Percentiles rank a stretch among this genome's conserved stretches.
phyloP scores from a whole-genome alignment of 2,113 vertebrate species.

The human region DNA sequence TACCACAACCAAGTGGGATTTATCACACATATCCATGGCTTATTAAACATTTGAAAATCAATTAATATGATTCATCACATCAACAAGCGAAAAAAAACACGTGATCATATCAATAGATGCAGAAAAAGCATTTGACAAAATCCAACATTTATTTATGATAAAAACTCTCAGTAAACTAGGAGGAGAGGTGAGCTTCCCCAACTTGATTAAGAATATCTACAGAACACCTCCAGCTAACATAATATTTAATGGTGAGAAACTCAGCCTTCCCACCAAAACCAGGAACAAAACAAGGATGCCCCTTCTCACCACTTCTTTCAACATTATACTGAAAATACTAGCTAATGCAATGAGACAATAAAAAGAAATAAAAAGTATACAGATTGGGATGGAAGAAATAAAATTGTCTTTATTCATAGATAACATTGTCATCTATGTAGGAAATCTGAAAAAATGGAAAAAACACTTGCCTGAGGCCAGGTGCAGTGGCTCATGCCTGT shows the following conservation, averaged over 20 bases:
- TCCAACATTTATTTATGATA: not conserved
- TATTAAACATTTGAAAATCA: not conserved
- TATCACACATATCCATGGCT: not conserved
- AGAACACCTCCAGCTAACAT: not conserved
- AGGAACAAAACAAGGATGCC: not conserved
- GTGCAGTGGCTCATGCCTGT: not conserved
- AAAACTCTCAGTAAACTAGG: not conserved
- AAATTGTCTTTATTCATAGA: not conserved
- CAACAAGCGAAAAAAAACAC: not conserved
- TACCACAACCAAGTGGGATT: not conserved
- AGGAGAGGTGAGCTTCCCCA: not conserved
- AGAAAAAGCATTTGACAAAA: not conserved
- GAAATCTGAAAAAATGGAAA: not conserved
- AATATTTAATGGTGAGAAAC: not conserved
- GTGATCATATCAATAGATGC: not conserved
- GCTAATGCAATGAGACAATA: not conserved
- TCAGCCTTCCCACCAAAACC: not conserved
- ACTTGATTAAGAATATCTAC: not conserved
- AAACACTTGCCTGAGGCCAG: not conserved
- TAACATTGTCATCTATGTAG: not conserved
- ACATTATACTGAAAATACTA: not conserved
- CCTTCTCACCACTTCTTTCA: not conserved
- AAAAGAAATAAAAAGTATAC: not conserved
- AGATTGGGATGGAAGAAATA: not conserved
- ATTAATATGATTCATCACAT: not conserved